A percentile compares a stretch with the other conserved stretches of the same genome.
Conservation (phyloP, 2,113 vertebrate species). For the Paramormyrops kingsleyae region DNA sequence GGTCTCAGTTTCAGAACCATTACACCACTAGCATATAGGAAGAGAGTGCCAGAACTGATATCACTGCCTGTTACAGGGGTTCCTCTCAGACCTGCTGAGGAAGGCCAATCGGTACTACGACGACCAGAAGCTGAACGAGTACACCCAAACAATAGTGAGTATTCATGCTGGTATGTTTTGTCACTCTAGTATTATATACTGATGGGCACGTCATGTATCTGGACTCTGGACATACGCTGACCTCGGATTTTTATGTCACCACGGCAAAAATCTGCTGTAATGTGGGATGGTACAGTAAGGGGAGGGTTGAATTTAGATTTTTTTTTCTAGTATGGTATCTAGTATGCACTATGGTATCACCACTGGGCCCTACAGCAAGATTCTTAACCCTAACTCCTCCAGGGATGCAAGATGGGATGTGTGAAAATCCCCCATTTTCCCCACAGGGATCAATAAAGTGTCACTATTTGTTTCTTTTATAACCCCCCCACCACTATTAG, state of each 20-base stretch:
- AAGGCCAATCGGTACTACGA: slow-evolving; percentile 85
- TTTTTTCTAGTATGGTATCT: not conserved
- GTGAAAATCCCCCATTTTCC: not conserved
- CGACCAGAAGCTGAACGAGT: slow-evolving; percentile 87
- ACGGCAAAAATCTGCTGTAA: too few species aligned
- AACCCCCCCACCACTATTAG: not conserved
- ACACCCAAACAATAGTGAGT: slow-evolving; percentile 92
- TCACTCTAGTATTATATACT: not conserved
- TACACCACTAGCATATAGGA: not conserved
- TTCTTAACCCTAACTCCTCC: not conserved
- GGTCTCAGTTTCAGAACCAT: not conserved
- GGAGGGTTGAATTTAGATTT: not conserved
- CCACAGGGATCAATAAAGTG: not conserved
- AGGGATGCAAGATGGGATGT: not conserved
- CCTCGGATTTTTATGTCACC: too few species aligned
- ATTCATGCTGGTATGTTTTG: not conserved
- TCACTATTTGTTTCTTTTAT: not conserved
- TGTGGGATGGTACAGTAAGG: not conserved
- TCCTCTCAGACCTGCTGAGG: slow-evolving; percentile 88
- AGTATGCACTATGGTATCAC: not conserved
- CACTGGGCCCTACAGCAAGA: not conserved
- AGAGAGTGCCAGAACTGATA: not conserved
- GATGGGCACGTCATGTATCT: not conserved
- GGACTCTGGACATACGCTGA: not conserved
- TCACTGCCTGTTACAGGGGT: slow-evolving; percentile 63